Percentiles rank a stretch among this genome's conserved stretches.
These are phyloP conservation scores for Halcyon senegalensis DNA, from an alignment of 2,113 vertebrate species.

Conservation along the genomic window DNA sequence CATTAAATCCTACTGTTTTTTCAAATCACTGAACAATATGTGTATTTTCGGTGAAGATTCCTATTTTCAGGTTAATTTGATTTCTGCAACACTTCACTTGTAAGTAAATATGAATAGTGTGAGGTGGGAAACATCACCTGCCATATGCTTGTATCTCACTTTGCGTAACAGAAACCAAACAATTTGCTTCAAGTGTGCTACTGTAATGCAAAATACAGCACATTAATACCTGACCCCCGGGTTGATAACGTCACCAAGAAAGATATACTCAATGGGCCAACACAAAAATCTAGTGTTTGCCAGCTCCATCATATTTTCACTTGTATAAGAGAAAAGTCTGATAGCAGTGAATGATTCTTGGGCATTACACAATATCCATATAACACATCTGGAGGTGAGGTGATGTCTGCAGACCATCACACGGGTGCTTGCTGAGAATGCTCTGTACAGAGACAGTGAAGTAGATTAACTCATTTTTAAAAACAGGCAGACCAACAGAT, in stretches of 20 bases:
- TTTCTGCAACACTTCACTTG: not conserved
- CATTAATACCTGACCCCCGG: not conserved
- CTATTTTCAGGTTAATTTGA: not conserved
- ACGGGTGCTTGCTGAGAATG: not conserved
- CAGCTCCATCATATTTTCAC: not conserved
- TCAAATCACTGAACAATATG: fast-evolving
- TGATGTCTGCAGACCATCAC: not conserved
- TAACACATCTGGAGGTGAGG: not conserved
- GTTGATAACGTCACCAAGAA: not conserved
- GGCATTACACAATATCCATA: not conserved
- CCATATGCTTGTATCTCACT: not conserved
- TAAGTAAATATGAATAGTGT: not conserved
- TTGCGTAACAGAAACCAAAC: not conserved
- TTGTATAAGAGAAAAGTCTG: not conserved
- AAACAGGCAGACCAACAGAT: not conserved
- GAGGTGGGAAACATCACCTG: not conserved
- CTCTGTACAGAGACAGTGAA: not conserved
- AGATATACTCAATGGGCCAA: fast-evolving
- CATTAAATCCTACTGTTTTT: not conserved
- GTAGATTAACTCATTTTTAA: not conserved
- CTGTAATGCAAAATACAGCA: not conserved
- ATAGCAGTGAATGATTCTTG: not conserved
- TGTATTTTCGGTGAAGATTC: not conserved
- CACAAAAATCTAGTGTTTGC: not conserved
- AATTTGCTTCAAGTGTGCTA: not conserved